Base-by-base conservation (phyloP, 2,888 invertebrate species). In the Galeruca laticollis region DNA sequence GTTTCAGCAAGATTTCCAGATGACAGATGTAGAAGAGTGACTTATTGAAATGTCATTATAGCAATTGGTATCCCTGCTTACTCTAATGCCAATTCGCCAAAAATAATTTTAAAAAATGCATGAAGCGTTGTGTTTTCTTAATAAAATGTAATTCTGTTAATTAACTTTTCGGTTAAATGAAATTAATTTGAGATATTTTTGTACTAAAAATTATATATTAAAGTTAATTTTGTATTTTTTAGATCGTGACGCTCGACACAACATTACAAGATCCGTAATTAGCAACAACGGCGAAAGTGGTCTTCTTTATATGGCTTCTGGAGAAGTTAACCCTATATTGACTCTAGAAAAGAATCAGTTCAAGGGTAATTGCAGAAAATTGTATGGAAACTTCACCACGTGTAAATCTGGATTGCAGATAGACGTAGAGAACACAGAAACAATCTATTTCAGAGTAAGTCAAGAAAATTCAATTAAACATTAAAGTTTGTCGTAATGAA, bases 381-480 rank as follows among this genome's bases (percentile, higher is more conserved):
- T 99, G 31, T 97, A 97, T 81, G 97, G 97, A 0, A 99, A 99
- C 84, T 95, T 99, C 80, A 96, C 97, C 0, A 92, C 97, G 2
- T 94, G 97, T 82, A 88, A 89, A 78, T 90, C 95, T n/a, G 93
- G 96, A 2, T 87, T 97, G 8, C 90, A 91, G 80, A 87, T 99
- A 73, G 95, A 98, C 81, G 90, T 99, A 0, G 98, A 99, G 84
- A 99, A 99, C 84, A 97, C 98, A 51, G 94, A 95, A 82, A 93
- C 93, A 0, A 85, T 97, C 37, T 94, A 92, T 75, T 95, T 97
- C 81, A 90, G 93, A 86, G 95, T 95, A 85, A 87, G 89, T 86
- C 47, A 60, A n/a, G 9, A 18, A 20, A 31, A 10, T 47, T 49
- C n/a, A 26, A 33, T 13, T 26, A 51, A 33, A 33, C 40, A 66